Evolutionary conservation across 2,113 vertebrate genomes (phyloP), one percentile per base, ranked within the genome.

Genomic region (Arvicanthis niloticus): DNA sequence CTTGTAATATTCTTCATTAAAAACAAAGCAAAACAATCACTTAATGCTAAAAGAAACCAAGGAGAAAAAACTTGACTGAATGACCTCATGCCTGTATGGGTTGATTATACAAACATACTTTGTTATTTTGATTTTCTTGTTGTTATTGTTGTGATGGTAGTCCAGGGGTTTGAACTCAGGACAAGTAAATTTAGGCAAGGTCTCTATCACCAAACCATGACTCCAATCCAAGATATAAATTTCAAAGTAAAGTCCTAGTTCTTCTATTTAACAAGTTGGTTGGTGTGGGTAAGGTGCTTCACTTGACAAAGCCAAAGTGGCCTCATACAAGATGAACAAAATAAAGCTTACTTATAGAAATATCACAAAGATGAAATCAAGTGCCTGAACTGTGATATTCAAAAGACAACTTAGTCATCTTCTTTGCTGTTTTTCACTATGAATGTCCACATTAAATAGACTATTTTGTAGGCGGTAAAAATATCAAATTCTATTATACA

Each of bases 381-480:
- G 22, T 89, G 68, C 76, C 16, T 89, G 7, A 22, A 12, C 29
- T 91, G 68, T 82, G 75, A 60, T 51, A 82, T 88, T 85, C 65
- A 95, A 51, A 91, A 91, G 45, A 5, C 22, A 51, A 96, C 37
- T 62, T 76, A 58, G 31, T 78, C 40, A 48, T 15, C 5, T 77
- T 70, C 90, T 85, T 80, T 58, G 68, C 58, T 77, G 65, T 93
- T 67, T 77, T 90, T 88, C 82, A 15, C 76, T 88, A 65, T 84
- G 37, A 73, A 13, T 89, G 72, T 42, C 26, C n/a, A 89, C 22
- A 93, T n/a, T 80, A 89, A 96, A 80, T 21, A 76, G 34, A 82
- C 24, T 42, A 51, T 72, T 81, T 31, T 87, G 67, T 13, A 82
- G 21, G 11, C 8, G 75, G 17, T 65, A 70, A 70, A 89, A 92